Base-by-base conservation (phyloP, 92 coral and sea anemone genomes). In the Muricea muricata region DNA sequence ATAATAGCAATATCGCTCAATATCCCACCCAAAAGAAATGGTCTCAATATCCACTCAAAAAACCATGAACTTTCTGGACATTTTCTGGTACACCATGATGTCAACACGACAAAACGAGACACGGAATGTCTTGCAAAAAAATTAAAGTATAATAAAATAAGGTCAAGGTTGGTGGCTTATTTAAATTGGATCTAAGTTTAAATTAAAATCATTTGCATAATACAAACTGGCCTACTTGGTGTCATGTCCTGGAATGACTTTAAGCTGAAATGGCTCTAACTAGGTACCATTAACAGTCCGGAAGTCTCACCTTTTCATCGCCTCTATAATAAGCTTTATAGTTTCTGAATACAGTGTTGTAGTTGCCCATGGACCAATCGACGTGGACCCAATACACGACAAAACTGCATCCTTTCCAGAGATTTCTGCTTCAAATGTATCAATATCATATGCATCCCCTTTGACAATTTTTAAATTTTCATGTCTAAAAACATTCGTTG, bases 301-400 rank as follows among this genome's bases (percentile, higher is more conserved):
- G 14, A 3, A 30, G 13, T 25, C 61, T 1, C 29, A 94, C 98
- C 93, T 94, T 76, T 90, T 90, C 98, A 94, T 92, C 65, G 91
- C 94, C 33, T 90, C 96, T 41, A 91, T 41, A 37, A 94, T 90
- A 1, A 90, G 94, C 30, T 88, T 88, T 87, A 94, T 80, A 28
- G 98, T 93, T 32, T 94, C 98, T 5, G 98, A 92, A 85, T 92
- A 94, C 75, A 92, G 61, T 14, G 98, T 94, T 37, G 96, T 92
- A 2, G 97, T 89, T 42, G 91, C 87, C 31, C 92, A 92, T 17
- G 93, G 84, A 69, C 93, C 93, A 82, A 89, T 89, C 37, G 94
- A 39, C 24, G 88, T n/a, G 17, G 91, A 88, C 40, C 98, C 98
- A 69, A 92, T 69, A n/a, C 86, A 73, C 8, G 98, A 94, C 26